Evolutionary conservation across 1,140 invertebrate species (phyloP), one percentile per base, ranked within the genome.

Genomic region (Drosophila tristis): DNA sequence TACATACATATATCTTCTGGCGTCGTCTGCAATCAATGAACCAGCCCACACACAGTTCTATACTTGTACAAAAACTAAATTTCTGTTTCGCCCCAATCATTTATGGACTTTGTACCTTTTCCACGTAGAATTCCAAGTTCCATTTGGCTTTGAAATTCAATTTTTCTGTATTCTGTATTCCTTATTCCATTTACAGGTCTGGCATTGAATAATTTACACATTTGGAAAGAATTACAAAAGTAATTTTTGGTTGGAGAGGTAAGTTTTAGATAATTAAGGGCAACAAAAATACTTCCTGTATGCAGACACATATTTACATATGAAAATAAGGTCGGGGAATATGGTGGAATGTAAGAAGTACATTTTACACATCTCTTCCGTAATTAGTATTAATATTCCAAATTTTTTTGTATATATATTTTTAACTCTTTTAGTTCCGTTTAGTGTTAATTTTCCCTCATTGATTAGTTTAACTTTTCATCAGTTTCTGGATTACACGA

Each of bases 21-120:
- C 63, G 65, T 68, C 59, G 74, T 64, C 79, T 68, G 79, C 84
- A 75, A 89, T 79, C 75, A 87, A 62, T 86, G 84, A 87, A 81
- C 82, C 68, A 59, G 57, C 50, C 51, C 55, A 48, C 55, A 48
- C 65, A 74, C 67, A 78, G 44, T 78, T 80, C 43, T 26, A 50
- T 58, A 66, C 31, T 53, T 53, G 39, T 11, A 66, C 31, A 25
- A 64, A 66, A 68, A 66, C 57, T 61, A 72, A 42, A 51, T 55
- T 39, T 47, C 25, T 49, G 20, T 56, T 55, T 55, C 26, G 51
- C 53, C 51, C 61, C 31, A 9, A 31, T 35, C 25, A 53, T 53
- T 68, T 49, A 43, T 57, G n/a, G 63, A 35, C 51, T 57, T 67
- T 67, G 53, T 43, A 57, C 66, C 23, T n/a, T 63, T 31, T 6